Percentiles rank a stretch among this genome's conserved stretches.
phyloP scores from a whole-genome alignment of 2,797 vertebrate genomes.

The Notamacropus eugenii region DNA sequence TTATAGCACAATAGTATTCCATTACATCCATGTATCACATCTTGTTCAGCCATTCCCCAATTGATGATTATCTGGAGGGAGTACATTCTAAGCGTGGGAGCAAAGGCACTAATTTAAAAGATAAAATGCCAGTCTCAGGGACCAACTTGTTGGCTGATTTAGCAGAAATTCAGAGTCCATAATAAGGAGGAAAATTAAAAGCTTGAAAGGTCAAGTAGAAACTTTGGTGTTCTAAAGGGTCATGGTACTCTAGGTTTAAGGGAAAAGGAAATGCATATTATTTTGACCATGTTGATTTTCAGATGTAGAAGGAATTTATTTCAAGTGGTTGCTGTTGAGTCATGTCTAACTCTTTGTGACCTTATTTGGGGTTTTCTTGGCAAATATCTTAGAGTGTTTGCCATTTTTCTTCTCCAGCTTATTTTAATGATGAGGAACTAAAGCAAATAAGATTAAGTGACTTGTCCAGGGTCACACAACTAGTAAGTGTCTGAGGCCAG shows the following conservation, averaged over 20 bases:
- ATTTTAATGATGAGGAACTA: no score
- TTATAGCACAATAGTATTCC: no score
- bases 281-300: not conserved
- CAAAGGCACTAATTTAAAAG: not conserved
- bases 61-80: no score
- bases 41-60: no score
- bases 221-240: not conserved
- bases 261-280: not conserved
- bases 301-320: not conserved
- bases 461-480: no score
- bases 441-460: no score
- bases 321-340: no score
- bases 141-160: not conserved
- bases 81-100: not conserved
- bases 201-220: not conserved
- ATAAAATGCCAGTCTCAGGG: not conserved
- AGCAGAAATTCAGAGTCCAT: not conserved
- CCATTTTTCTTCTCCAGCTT: no score
- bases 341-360: no score
- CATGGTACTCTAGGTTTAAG: not conserved
- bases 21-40: no score
- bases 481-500: not conserved
- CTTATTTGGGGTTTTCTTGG: no score
- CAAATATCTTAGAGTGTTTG: no score
- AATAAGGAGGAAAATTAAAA: not conserved